Evolutionary conservation across 2,113 vertebrate species (phyloP), one percentile per base, ranked within the genome.

Genomic region (Corythaeola cristata): DNA sequence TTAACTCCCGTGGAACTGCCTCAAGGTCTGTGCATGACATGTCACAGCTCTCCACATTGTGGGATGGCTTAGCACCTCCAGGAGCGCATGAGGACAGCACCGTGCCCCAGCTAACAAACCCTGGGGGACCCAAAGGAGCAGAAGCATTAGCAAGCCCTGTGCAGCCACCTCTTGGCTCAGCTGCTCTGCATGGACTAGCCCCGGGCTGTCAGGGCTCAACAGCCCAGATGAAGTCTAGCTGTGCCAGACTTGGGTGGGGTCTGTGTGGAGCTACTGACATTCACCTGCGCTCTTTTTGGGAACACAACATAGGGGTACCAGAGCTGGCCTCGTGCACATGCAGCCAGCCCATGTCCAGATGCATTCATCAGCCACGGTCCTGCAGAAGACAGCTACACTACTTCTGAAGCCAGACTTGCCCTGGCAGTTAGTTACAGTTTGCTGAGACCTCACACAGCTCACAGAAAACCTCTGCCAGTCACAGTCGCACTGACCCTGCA

Each of bases 401-500:
- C 10, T 30, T 37, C 22, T 12, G 66, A 58, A 82, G 76, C 22
- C 59, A 37, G 68, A 52, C 24, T 33, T 86, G 30, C 10, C 35
- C 41, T 73, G 41, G 33, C 59, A 82, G 69, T 37, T n/a, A 20
- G n/a, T 1, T 44, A 44, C 41, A 63, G 41, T 85, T 81, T 63
- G 23, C 53, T 35, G 28, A 45, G 47, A 50, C 27, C n/a, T 24
- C 2, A 1, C 0, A 0, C 11, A 66, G 35, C 47, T 71, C 52
- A 19, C 3, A 30, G 44, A 23, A 82, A 82, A 37, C 18, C 32
- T 52, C 37, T 74, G 63, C 17, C 55, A 66, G 45, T 52, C 30
- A 49, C 12, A 66, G 45, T 52, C 30, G 45, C 12, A 7, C 30
- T 16, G 33, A 73, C 27, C 27, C 30, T 27, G 39, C 15, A 23